Percentiles rank a stretch among this genome's conserved stretches.
Evolutionary conservation across 2,113 vertebrate genomes (phyloP).

Genomic region (Neopipo cinnamomea): DNA sequence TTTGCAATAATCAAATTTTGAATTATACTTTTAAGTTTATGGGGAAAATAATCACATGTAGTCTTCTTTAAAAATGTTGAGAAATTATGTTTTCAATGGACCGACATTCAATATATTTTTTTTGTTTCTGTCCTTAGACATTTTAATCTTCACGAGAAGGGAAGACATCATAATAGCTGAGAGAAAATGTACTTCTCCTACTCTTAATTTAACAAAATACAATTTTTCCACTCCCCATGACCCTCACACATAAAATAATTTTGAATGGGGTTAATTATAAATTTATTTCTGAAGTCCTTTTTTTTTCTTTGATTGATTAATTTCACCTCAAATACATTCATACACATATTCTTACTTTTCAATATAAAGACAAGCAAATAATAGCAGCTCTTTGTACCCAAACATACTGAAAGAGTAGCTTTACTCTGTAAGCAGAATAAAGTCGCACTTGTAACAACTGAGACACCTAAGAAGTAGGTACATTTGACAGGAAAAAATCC

Average conservation of each 20-base stretch:
- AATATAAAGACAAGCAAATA: neutral
- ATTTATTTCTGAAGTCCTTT: neutral
- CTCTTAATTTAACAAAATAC: neutral
- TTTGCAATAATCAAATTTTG: neutral
- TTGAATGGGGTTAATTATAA: neutral
- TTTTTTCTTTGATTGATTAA: neutral
- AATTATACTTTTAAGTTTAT: neutral
- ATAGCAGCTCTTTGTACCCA: neutral
- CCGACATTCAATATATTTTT: neutral
- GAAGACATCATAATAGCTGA: neutral
- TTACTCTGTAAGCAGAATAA: neutral
- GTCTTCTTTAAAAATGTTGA: neutral
- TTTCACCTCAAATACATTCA: neutral
- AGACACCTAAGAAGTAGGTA: neutral
- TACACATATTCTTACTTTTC: neutral
- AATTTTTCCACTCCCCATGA: neutral
- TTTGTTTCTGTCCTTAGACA: neutral
- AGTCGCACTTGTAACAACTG: neutral
- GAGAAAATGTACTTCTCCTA: neutral
- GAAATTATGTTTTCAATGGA: neutral
- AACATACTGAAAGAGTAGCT: neutral
- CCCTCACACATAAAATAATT: neutral
- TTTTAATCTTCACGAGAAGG: neutral
- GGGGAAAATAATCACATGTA: no score
- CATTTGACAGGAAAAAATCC: neutral